A percentile compares a stretch with the other conserved stretches of the same genome.
Conservation (phyloP, 2,797 vertebrate genomes). For the Chelonia mydas region DNA sequence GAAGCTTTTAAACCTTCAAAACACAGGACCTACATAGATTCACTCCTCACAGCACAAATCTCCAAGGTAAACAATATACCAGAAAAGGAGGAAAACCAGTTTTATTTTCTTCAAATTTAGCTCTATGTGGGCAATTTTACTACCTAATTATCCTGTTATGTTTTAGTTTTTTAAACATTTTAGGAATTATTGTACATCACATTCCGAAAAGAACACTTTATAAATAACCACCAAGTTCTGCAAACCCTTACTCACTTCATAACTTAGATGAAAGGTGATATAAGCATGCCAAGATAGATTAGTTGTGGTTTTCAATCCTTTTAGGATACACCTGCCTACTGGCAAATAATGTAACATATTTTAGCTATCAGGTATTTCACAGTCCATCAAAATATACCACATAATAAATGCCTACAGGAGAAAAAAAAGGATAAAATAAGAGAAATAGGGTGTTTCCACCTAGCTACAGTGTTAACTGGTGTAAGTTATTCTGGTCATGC, state of each 20-base stretch:
- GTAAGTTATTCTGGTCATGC: constrained; percentile 54
- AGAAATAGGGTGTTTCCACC: background rate
- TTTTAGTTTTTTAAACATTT: background rate
- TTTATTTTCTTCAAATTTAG: background rate
- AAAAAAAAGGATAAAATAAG: background rate
- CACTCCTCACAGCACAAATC: background rate
- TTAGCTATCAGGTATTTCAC: background rate
- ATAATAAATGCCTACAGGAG: constrained; percentile 31
- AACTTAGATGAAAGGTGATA: background rate
- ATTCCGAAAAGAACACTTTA: background rate
- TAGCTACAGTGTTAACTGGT: constrained; percentile 33
- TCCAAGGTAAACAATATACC: background rate
- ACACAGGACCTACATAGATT: background rate
- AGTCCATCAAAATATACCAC: background rate
- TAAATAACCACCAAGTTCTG: background rate
- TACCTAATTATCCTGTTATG: background rate
- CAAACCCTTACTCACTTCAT: background rate
- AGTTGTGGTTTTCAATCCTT: background rate
- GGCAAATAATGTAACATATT: background rate
- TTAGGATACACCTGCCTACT: background rate
- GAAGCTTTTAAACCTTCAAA: background rate
- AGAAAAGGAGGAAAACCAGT: background rate
- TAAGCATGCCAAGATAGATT: background rate
- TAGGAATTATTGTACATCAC: background rate
- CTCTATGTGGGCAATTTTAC: background rate